phyloP scores from a whole-genome alignment of 1,140 invertebrate species.

The Melipona quadrifasciata region DNA sequence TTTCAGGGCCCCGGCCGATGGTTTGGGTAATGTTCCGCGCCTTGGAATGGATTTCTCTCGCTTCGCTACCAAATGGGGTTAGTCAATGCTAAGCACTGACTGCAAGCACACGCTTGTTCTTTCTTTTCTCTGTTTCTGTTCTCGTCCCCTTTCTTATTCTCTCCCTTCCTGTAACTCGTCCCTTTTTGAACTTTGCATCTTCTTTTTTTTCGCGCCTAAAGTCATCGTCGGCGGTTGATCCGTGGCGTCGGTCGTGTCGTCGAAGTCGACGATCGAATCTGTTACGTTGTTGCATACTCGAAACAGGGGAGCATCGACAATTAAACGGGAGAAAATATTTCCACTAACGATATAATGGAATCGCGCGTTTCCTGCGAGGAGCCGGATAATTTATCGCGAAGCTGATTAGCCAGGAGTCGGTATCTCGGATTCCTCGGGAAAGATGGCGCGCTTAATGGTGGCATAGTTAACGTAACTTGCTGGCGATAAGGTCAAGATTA shows the following conservation, averaged over 20 bases:
- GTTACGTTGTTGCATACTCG: no score
- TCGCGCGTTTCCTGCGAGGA: background rate
- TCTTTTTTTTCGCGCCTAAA: background rate
- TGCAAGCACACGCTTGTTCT: constrained; percentile 50
- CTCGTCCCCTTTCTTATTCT: background rate
- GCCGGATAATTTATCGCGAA: background rate
- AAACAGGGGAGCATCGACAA: background rate
- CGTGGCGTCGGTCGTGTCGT: background rate
- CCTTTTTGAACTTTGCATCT: background rate
- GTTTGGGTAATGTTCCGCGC: constrained; percentile 74
- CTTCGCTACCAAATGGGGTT: constrained; percentile 73
- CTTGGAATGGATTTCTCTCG: constrained; percentile 75
- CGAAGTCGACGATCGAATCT: background rate
- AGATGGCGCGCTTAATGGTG: constrained; percentile 1
- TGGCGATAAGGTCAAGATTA: constrained; percentile 9
- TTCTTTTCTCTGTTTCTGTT: constrained; percentile 28
- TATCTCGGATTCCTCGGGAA: background rate
- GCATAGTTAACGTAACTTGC: constrained; percentile 9
- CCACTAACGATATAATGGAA: background rate
- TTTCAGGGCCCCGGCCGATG: constrained; percentile 69
- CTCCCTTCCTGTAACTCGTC: background rate
- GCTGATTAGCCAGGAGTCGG: background rate
- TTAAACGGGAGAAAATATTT: background rate
- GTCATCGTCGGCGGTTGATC: background rate
- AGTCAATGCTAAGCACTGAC: constrained; percentile 64